Evolutionary conservation across 2,113 vertebrate genomes (phyloP).

Genomic region (Leiothrix lutea): DNA sequence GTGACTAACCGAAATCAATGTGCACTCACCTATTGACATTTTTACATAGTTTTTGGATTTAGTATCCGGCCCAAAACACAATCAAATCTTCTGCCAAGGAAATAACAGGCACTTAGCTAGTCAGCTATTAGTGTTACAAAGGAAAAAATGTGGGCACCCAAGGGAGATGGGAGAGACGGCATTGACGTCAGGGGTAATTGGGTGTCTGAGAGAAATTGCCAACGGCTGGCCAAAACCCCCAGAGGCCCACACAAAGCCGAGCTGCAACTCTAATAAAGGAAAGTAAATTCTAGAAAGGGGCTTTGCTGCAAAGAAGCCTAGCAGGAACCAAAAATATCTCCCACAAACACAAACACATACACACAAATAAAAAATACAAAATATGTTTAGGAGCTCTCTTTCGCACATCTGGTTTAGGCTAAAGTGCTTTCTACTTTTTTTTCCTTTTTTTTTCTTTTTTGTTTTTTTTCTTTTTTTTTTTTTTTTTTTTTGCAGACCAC

Average conservation of each 20-base stretch:
- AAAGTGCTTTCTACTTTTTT: constrained; percentile 25
- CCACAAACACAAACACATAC: constrained; percentile 61
- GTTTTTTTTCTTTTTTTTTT: background rate
- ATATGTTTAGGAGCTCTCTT: constrained; percentile 43
- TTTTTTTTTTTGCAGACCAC: constrained; percentile 32
- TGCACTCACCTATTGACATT: constrained; percentile 85
- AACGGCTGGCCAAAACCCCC: constrained; percentile 89
- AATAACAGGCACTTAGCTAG: constrained; percentile 86
- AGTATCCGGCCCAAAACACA: constrained; percentile 83
- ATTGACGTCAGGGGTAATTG: constrained; percentile 95
- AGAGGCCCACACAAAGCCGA: constrained; percentile 78
- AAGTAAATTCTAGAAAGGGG: constrained; percentile 86
- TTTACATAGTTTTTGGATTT: constrained; percentile 88
- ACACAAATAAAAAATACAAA: constrained; percentile 67
- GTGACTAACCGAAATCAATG: constrained; percentile 86
- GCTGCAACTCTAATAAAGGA: constrained; percentile 88
- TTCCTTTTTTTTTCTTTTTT: constrained; percentile 19
- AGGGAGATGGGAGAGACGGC: constrained; percentile 92
- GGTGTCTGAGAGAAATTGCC: constrained; percentile 95
- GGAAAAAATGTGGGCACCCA: constrained; percentile 90
- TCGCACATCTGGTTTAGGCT: constrained; percentile 68
- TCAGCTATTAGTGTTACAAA: constrained; percentile 87
- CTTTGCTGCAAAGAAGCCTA: constrained; percentile 78
- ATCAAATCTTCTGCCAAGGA: constrained; percentile 85
- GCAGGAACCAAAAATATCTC: constrained; percentile 79